Percentiles rank a stretch among this genome's conserved stretches.
phyloP scores from a whole-genome alignment of 2,113 vertebrate species.

The Elephantulus edwardii region DNA sequence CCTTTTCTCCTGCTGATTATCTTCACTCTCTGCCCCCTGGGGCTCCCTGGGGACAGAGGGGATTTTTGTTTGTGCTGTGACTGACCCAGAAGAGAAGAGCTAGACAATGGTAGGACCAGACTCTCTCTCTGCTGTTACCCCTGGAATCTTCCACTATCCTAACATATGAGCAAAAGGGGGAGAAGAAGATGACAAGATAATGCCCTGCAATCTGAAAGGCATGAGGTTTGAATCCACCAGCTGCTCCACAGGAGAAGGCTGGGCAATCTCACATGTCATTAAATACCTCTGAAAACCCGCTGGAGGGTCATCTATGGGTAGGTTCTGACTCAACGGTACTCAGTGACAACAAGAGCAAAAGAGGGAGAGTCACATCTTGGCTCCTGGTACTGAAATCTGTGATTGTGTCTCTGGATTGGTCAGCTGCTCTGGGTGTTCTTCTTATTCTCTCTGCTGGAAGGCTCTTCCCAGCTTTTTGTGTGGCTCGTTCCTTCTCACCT shows the following conservation, averaged over 20 bases:
- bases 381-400: neutral
- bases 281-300: too few species aligned
- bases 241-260: too few species aligned
- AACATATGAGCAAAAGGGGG: too few species aligned
- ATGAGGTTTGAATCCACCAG: too few species aligned
- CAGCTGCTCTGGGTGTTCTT: neutral
- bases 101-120: too few species aligned
- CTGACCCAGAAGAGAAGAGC: neutral
- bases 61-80: neutral
- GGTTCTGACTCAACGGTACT: too few species aligned
- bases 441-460: neutral
- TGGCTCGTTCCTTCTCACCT: neutral
- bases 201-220: too few species aligned
- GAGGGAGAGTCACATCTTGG: neutral
- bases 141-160: accelerated
- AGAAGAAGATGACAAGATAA: too few species aligned
- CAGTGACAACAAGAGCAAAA: too few species aligned
- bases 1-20: neutral
- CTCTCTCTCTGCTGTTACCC: neutral
- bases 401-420: accelerated
- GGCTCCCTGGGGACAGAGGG: neutral
- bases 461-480: neutral
- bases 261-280: too few species aligned
- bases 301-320: too few species aligned
- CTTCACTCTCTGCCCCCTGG: too few species aligned